phyloP scores from a whole-genome alignment of 2,113 vertebrate species.

The Urocitellus parryii region DNA sequence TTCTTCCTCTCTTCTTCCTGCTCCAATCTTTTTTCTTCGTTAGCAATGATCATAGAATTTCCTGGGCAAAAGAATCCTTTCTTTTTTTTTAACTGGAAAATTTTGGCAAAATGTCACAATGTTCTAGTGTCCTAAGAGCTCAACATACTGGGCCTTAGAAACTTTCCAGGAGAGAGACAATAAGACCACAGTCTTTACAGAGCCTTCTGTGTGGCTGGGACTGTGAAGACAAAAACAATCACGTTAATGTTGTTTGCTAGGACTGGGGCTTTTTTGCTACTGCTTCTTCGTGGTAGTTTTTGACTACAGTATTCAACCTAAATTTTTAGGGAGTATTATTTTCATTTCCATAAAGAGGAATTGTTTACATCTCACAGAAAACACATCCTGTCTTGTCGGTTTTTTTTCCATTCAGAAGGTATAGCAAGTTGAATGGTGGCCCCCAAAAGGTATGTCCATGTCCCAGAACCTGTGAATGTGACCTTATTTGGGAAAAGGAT shows the following conservation, averaged over 20 bases:
- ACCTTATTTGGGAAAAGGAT: background rate
- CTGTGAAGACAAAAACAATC: slow-evolving; percentile 46
- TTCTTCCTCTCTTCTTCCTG: slow-evolving; percentile 60
- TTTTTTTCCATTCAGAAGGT: slow-evolving; percentile 38
- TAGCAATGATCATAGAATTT: slow-evolving; percentile 59
- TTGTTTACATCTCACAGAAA: background rate
- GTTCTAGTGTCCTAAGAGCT: slow-evolving; percentile 72
- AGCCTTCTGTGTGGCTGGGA: slow-evolving; percentile 66
- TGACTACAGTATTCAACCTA: slow-evolving; percentile 9
- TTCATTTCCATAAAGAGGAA: slow-evolving; percentile 32
- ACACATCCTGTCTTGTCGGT: background rate
- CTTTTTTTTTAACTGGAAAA: slow-evolving; percentile 70
- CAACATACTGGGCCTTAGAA: slow-evolving; percentile 76
- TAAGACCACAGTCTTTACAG: slow-evolving; percentile 75
- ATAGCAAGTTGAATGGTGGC: background rate
- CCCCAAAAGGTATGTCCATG: background rate
- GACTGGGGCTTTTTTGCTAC: background rate
- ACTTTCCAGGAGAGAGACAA: slow-evolving; percentile 73
- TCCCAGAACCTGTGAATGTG: background rate
- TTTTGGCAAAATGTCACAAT: slow-evolving; percentile 77
- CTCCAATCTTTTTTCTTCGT: slow-evolving; percentile 14
- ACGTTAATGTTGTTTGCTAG: slow-evolving; percentile 51
- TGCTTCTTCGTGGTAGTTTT: slow-evolving; percentile 31
- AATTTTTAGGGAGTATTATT: slow-evolving; percentile 29
- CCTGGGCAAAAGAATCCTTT: slow-evolving; percentile 71